Percentiles rank a stretch among this genome's conserved stretches.
Conservation (phyloP, 2,113 vertebrate species). For the Actinemys pallida region DNA sequence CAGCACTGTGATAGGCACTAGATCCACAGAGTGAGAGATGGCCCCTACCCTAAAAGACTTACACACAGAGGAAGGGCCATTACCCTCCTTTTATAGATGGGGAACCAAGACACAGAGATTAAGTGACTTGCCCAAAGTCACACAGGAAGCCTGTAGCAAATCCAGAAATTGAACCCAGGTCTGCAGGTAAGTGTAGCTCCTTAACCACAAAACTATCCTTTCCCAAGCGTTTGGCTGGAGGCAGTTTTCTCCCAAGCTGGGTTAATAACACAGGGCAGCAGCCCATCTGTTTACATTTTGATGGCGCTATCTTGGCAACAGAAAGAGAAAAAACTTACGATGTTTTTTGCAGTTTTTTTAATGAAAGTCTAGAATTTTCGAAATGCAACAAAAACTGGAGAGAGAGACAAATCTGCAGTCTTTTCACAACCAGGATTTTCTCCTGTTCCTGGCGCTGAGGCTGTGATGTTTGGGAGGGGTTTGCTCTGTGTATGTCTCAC, state of each 20-base stretch:
- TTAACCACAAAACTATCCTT: neutral
- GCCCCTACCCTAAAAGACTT: neutral
- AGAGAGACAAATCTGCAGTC: neutral
- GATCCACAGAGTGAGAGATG: neutral
- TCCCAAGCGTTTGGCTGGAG: accelerated
- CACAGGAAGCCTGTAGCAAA: neutral
- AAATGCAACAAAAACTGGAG: conserved; percentile 31
- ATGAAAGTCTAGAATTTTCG: conserved; percentile 22
- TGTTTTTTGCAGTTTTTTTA: conserved; percentile 30
- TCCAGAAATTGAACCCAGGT: neutral
- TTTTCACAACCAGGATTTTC: neutral
- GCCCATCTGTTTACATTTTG: neutral
- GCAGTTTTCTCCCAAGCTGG: neutral
- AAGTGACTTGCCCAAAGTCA: neutral
- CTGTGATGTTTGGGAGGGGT: conserved; percentile 20
- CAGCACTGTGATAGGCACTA: neutral
- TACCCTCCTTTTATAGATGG: neutral
- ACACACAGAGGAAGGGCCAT: neutral
- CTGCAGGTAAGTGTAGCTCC: neutral
- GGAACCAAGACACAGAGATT: accelerated
- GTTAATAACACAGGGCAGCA: neutral
- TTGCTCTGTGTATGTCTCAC: neutral
- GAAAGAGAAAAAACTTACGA: neutral
- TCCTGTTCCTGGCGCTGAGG: neutral
- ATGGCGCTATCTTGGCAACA: conserved; percentile 23